A percentile compares a stretch with the other conserved stretches of the same genome.
These are phyloP conservation scores for Lathamus discolor DNA, from an alignment of 2,113 vertebrate genomes.

Conservation along the genomic window DNA sequence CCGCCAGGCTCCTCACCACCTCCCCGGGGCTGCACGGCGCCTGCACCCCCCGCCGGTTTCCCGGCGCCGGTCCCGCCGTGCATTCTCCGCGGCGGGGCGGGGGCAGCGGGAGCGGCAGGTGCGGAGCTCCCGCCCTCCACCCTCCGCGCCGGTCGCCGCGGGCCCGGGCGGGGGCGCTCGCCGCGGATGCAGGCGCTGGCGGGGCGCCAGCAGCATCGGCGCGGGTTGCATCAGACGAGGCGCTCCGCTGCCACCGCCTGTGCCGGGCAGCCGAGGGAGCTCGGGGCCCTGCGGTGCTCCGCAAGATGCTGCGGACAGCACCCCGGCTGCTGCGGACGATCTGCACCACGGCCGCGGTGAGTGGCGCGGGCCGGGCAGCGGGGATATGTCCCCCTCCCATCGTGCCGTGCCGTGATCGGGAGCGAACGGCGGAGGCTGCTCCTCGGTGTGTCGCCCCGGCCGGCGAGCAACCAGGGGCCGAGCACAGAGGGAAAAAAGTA, in stretches of 20 bases:
- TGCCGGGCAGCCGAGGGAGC: not conserved
- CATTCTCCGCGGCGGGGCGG: no score
- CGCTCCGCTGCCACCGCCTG: not conserved
- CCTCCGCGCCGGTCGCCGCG: not conserved
- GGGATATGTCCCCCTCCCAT: not conserved
- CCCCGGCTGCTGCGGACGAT: slow-evolving; percentile 81
- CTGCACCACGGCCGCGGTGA: slow-evolving; percentile 86
- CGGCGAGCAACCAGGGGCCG: not conserved
- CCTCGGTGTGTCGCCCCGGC: not conserved
- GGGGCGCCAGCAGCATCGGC: not conserved
- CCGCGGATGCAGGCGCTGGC: not conserved
- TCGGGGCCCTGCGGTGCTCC: not conserved
- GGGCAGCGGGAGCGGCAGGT: not conserved
- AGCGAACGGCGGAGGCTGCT: not conserved
- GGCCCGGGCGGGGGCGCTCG: not conserved
- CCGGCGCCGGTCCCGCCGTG: not conserved
- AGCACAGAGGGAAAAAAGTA: not conserved
- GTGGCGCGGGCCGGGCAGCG: slow-evolving; percentile 25
- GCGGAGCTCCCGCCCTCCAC: not conserved
- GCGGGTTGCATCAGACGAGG: slow-evolving; percentile 4
- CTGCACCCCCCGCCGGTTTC: not conserved
- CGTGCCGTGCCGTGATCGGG: not conserved
- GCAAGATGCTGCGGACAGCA: slow-evolving; percentile 82
- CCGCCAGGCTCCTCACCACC: not conserved
- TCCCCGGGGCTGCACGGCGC: not conserved